Evolutionary conservation across 2,113 vertebrate species (phyloP), one percentile per base, ranked within the genome.

Genomic region (Melanerpes aurifrons): DNA sequence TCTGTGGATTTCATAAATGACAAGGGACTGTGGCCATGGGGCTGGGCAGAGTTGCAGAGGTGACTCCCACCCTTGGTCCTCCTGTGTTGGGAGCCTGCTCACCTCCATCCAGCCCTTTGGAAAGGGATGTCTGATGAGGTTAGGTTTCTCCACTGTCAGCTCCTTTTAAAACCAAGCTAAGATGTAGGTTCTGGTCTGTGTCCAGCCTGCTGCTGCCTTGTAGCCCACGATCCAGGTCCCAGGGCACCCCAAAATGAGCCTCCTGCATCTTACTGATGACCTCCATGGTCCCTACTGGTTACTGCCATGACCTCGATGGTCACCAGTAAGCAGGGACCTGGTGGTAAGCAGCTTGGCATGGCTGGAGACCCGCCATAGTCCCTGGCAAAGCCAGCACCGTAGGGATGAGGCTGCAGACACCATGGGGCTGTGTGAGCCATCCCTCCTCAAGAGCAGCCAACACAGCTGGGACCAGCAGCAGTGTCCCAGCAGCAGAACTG

Each of bases 141-240:
- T 47, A 21, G 6, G 5, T 32, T 75, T 74, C 48, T 75, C 54
- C 15, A 32, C 13, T 10, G 0, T 10, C 2, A 0, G 7, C 48
- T 79, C 37, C 75, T 22, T 22, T 32, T 66, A 54, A 70, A 70
- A 5, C 13, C 48, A 15, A 21, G 31, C 47, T 26, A 21, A 86
- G 54, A 10, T 22, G 15, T 45, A 48, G 56, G 29, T 56, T 87
- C 59, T 79, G 43, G 19, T 29, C 20, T 1, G 1, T 3, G 7
- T 75, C 47, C 75, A 53, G n/a, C 56, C n/a, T 4, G 3, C 35
- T 0, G 1, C n/a, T 57, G 31, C 69, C 70, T 73, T 57, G 12
- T 45, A 56, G 12, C 25, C 7, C 7, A 54, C 2, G 3, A 7
- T 81, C 32, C 0, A 0, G 3, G 32, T 81, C 56, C 45, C 20